These are phyloP conservation scores for Vidua macroura DNA, from an alignment of 2,113 vertebrate genomes.

Conservation along the genomic window DNA sequence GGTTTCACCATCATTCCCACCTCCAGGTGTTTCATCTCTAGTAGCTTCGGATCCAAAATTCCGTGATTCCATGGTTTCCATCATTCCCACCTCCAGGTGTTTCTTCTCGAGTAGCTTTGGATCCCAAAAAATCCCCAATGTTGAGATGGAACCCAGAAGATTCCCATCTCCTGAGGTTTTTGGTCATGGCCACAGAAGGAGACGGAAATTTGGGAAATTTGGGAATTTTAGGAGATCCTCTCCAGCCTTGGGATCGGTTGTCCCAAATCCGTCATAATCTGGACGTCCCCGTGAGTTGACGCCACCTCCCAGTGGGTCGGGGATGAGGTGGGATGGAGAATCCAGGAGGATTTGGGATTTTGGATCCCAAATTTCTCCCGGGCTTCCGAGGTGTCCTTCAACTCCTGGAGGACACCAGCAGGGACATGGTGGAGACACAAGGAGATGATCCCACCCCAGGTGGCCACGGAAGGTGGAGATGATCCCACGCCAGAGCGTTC, in stretches of 20 bases:
- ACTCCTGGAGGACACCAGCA: background rate
- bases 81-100: background rate
- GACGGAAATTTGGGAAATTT: background rate
- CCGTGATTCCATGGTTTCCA: rapidly evolving
- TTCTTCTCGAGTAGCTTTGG: background rate
- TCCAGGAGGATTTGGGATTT: background rate
- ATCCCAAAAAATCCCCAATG: rapidly evolving
- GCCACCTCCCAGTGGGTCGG: rapidly evolving
- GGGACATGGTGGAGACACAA: background rate
- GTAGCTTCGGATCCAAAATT: background rate
- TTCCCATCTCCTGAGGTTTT: background rate
- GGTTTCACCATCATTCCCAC: background rate
- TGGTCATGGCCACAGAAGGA: background rate
- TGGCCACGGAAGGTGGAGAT: rapidly evolving
- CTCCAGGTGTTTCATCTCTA: background rate
- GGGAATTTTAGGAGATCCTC: background rate
- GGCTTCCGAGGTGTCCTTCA: background rate
- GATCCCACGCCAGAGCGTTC: rapidly evolving
- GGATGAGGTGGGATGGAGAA: background rate
- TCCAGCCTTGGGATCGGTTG: background rate
- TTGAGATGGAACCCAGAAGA: background rate
- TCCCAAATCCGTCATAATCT: background rate
- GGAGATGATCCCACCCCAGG: background rate
- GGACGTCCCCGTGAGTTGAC: rapidly evolving
- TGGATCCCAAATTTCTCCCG: rapidly evolving